Base-by-base conservation (phyloP, 2,888 invertebrate genomes). In the Apamea crenata region DNA sequence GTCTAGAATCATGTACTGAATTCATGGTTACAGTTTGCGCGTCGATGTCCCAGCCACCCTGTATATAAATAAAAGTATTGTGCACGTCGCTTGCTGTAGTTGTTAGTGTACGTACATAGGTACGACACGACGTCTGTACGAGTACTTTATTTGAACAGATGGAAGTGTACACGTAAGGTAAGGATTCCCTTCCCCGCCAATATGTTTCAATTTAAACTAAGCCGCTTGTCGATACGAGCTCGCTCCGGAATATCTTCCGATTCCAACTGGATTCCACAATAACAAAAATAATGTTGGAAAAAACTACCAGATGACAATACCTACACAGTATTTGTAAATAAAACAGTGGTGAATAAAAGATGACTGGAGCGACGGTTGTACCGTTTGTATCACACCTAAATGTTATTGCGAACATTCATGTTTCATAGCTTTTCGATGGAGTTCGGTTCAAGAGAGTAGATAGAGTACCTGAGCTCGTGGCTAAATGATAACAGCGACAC, bases 151-250 rank as follows among this genome's bases (percentile, higher is more conserved):
- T 93, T 91, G 92, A 93, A 93, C 93, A 92, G 91, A 94, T 93
- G 92, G 91, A 93, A 91, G 91, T 91, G 90, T 91, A 90, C 91
- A 91, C 91, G 92, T 91, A 93, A 95, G 94, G 94, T 92, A 93
- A 92, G 92, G 93, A 93, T 95, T 94, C 93, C 93, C 91, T 94
- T 93, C 93, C 90, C 93, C 92, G 90, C 94, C 96, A 96, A 96
- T 96, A 96, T 95, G 95, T 96, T 96, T 96, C 96, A 96, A 96
- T 96, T 96, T 96, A 94, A 95, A 95, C 92, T 96, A 96, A 96
- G 96, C 96, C 95, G 95, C 93, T 96, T 96, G 96, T 96, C 96
- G 96, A 96, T 95, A 93, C 95, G 90, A 91, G 91, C 93, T 93
- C 89, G 92, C 91, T 90, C 84, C 91, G 91, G 93, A 93, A 94